phyloP scores from a whole-genome alignment of 2,113 vertebrate genomes.

The Turnix velox region DNA sequence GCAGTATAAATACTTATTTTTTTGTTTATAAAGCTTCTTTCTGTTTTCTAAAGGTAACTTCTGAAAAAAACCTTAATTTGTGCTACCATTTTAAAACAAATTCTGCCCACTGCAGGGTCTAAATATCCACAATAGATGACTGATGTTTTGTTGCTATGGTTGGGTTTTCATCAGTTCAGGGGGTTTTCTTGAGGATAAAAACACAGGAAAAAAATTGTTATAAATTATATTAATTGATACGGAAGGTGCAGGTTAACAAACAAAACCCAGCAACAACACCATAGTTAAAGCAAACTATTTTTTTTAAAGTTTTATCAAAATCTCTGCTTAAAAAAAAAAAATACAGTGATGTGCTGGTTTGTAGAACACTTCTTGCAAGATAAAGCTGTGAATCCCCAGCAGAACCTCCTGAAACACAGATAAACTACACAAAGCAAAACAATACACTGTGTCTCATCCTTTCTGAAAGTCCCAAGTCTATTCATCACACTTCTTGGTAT shows the following conservation, averaged over 20 bases:
- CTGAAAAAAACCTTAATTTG: not conserved
- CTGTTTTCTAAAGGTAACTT: not conserved
- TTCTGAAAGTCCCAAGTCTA: conserved; percentile 43
- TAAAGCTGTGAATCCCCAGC: conserved; percentile 45
- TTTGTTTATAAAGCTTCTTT: not conserved
- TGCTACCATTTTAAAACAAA: not conserved
- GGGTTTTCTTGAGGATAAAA: not conserved
- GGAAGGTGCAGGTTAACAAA: not conserved
- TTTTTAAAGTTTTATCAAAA: not conserved
- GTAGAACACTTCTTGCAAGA: not conserved
- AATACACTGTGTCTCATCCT: not conserved
- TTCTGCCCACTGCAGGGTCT: not conserved
- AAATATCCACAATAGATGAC: not conserved
- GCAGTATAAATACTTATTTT: not conserved
- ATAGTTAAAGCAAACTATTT: not conserved
- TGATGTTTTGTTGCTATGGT: not conserved
- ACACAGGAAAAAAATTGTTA: not conserved
- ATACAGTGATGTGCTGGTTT: not conserved
- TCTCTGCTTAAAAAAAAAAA: not conserved
- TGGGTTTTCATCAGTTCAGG: not conserved
- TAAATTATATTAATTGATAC: not conserved
- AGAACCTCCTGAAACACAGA: conserved; percentile 34
- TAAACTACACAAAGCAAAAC: conserved; percentile 53
- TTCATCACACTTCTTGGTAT: conserved; percentile 41
- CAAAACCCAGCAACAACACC: not conserved